Evolutionary conservation across 2,888 invertebrate genomes (phyloP), one percentile per base, ranked within the genome.

Genomic region (Frankliniella fusca): DNA sequence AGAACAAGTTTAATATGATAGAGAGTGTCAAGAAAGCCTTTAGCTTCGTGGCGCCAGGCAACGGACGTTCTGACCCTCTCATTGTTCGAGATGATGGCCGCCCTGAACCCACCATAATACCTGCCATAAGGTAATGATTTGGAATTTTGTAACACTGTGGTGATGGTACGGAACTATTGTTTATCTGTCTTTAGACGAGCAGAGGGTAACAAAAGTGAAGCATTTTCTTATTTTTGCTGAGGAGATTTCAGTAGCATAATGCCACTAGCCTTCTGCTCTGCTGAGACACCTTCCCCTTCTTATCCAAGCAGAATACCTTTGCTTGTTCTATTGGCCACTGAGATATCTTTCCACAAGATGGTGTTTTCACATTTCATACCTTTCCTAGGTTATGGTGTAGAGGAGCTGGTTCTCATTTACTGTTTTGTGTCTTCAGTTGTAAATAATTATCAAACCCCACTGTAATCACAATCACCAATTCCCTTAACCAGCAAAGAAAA

Each of bases 21-120:
- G 90, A 91, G 85, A 90, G 90, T 85, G 88, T 91, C 86, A 92
- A 91, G 89, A 91, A 90, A 89, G 91, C 90, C 83, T 89, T 91
- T 88, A 90, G 87, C 84, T 88, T 89, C 85, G 89, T 89, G 84
- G 88, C 89, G 11, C 70, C 70, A 76, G 27, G 27, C 70, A 76
- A 76, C 70, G 70, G 70, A 76, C 70, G 70, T 27, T 76, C 70
- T 76, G 70, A 76, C 70, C 70, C 70, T 76, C 70, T 76, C 23
- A 76, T 76, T 76, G 70, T 76, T 23, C 70, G 70, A 76, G 70
- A 76, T 76, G 70, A 76, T 23, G 27, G 70, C 70, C 70, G 70
- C 70, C 70, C 70, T 76, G 70, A 76, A 76, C 70, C 70, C 70
- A 76, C 70, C 70, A 76, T 76, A 76, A 76, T 76, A 27, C 70